These are phyloP conservation scores for Tragulus kanchil DNA, from an alignment of 2,113 vertebrate genomes.

Conservation along the genomic window DNA sequence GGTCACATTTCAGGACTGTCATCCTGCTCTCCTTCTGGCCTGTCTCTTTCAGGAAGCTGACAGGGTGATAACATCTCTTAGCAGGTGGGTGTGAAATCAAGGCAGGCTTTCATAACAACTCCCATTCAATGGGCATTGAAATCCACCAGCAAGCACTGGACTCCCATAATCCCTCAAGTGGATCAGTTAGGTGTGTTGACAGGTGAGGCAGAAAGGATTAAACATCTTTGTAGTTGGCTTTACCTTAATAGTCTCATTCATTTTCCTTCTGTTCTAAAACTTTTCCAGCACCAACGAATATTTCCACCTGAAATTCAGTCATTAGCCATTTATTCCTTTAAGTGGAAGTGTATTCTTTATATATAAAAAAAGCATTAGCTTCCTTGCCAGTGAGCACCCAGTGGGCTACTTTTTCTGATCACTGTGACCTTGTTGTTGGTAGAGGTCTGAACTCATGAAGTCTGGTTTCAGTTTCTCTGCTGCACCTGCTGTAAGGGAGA, in stretches of 20 bases:
- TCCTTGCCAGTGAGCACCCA: not conserved
- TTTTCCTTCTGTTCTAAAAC: not conserved
- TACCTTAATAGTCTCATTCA: not conserved
- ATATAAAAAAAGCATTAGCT: not conserved
- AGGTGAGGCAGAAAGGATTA: constrained; percentile 43
- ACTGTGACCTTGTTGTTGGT: not conserved
- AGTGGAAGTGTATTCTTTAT: not conserved
- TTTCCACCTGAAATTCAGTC: not conserved
- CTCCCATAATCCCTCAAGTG: not conserved
- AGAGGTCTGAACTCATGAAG: not conserved
- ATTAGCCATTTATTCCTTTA: not conserved
- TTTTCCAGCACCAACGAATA: not conserved
- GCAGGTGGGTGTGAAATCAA: constrained; percentile 74
- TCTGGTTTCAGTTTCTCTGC: not conserved
- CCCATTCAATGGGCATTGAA: constrained; percentile 24
- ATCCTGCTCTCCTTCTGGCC: constrained; percentile 44
- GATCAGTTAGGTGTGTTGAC: not conserved
- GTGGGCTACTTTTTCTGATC: not conserved
- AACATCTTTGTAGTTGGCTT: constrained; percentile 11
- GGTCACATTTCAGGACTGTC: constrained; percentile 63
- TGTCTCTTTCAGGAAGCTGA: constrained; percentile 63
- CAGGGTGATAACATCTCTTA: constrained; percentile 75
- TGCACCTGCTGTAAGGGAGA: not conserved
- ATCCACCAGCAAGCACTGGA: not conserved
- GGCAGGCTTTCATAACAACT: constrained; percentile 71